phyloP scores from a whole-genome alignment of 2,797 vertebrate species.

The Podarcis lilfordi region DNA sequence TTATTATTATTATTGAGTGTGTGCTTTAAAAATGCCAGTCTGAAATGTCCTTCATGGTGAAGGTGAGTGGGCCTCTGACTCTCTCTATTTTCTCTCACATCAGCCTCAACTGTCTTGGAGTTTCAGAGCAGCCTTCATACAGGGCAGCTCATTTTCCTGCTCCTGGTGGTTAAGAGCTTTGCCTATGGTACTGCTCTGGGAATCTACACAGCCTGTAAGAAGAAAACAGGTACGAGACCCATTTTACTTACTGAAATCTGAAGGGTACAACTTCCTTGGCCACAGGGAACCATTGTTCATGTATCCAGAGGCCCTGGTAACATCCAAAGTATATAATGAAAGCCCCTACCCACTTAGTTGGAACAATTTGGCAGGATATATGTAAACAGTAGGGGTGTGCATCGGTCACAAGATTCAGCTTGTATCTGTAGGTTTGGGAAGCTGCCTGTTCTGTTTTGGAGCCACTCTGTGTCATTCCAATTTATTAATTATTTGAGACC shows the following conservation, averaged over 20 bases:
- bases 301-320: not conserved
- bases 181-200: not conserved
- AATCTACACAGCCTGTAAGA: not conserved
- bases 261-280: not conserved
- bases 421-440: no score
- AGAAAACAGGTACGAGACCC: not conserved
- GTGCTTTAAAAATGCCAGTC: not conserved
- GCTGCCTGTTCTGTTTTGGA: no score
- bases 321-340: no score
- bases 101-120: not conserved
- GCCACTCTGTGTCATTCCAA: no score
- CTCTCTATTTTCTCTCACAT: not conserved
- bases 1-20: no score
- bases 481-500: no score
- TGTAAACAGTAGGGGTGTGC: no score
- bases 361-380: no score
- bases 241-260: not conserved
- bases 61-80: not conserved
- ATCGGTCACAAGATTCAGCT: no score
- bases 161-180: slow-evolving; percentile 19
- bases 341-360: no score
- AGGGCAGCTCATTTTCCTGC: slow-evolving; percentile 16
- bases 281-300: not conserved
- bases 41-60: not conserved
- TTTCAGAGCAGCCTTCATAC: not conserved